These are phyloP conservation scores for Calliopsis andreniformis DNA, from an alignment of 1,140 invertebrate genomes.

Conservation along the genomic window DNA sequence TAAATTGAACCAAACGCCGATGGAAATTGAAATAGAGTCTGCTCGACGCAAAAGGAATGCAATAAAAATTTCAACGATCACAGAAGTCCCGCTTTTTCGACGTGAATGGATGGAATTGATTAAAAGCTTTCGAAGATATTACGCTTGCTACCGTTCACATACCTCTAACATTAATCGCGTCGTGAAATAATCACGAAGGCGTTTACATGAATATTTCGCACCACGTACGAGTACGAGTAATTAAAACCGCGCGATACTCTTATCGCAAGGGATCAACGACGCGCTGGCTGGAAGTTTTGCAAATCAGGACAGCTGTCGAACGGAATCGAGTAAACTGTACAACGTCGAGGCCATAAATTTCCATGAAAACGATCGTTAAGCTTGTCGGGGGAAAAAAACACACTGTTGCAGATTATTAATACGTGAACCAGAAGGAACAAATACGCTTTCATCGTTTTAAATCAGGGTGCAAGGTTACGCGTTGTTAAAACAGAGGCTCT, in stretches of 20 bases:
- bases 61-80: slow-evolving; percentile 56
- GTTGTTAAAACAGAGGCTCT: slow-evolving; percentile 35
- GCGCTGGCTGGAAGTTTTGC: background rate
- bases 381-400: too few species aligned
- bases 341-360: background rate
- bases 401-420: background rate
- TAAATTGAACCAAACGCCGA: slow-evolving; percentile 77
- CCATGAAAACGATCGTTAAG: background rate
- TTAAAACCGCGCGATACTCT: background rate
- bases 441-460: slow-evolving; percentile 25
- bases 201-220: slow-evolving; percentile 33
- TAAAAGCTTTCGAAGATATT: slow-evolving; percentile 36
- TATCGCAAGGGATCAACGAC: slow-evolving; percentile 4
- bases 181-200: slow-evolving; percentile 6
- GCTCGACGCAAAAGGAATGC: slow-evolving; percentile 27
- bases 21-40: slow-evolving; percentile 72
- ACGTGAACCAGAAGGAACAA: background rate
- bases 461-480: slow-evolving; percentile 24
- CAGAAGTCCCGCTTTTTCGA: slow-evolving; percentile 54
- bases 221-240: background rate
- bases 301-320: background rate
- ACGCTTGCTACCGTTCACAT: background rate
- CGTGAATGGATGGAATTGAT: slow-evolving; percentile 42
- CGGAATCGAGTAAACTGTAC: too few species aligned
- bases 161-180: slow-evolving; percentile 39